Conservation (phyloP, 2,888 invertebrate genomes). For the Baccha elongata region DNA sequence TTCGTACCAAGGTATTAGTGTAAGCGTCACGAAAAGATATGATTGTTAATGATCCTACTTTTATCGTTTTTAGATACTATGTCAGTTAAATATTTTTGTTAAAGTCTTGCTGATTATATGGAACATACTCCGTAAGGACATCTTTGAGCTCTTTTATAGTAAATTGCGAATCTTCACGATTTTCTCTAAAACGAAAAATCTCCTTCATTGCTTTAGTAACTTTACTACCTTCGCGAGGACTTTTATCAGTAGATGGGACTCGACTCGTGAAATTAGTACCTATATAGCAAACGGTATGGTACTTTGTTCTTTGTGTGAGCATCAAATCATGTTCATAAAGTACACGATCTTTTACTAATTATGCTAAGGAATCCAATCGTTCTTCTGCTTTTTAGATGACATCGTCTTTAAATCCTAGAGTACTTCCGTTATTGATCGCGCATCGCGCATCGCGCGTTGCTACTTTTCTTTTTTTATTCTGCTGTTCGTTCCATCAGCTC, state of each 20-base stretch:
- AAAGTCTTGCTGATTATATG: not conserved
- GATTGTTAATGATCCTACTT: not conserved
- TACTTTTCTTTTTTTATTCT: conserved; percentile 25
- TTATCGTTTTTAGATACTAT: not conserved
- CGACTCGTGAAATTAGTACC: not conserved
- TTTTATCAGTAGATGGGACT: not conserved
- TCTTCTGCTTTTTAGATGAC: conserved; percentile 40
- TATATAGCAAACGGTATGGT: conserved; percentile 3
- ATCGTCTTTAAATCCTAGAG: conserved; percentile 34
- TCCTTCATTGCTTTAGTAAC: not conserved
- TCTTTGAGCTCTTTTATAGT: not conserved
- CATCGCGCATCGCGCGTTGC: conserved; percentile 18
- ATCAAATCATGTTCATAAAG: not conserved
- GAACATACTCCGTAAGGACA: not conserved
- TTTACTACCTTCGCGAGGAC: not conserved
- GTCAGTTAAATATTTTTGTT: not conserved
- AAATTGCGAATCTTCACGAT: not conserved
- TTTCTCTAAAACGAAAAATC: not conserved
- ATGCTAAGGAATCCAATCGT: conserved; percentile 19
- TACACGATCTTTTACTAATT: not conserved
- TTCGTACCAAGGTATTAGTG: no score
- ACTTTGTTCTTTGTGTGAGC: not conserved
- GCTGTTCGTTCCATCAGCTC: conserved; percentile 35
- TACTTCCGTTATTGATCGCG: conserved; percentile 34
- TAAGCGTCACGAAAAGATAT: not conserved